phyloP scores from a whole-genome alignment of 2,797 vertebrate genomes.

The Eurystomus glaucurus region DNA sequence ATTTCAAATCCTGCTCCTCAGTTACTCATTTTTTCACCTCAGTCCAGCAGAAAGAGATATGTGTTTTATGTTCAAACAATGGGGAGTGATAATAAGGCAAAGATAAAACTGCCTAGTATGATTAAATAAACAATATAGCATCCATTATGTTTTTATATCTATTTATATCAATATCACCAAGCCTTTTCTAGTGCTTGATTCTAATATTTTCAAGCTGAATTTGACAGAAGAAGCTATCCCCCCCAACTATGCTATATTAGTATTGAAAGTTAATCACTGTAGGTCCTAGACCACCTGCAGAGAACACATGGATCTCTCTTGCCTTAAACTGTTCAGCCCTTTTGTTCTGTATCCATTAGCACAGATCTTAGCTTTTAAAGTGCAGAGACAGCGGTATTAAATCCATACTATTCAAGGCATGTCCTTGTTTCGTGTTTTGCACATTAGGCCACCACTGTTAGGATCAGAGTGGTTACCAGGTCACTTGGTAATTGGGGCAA shows the following conservation, averaged over 20 bases:
- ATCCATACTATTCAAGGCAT: slow-evolving; percentile 33
- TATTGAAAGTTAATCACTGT: neutral
- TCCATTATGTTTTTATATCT: neutral
- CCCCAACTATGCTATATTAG: neutral
- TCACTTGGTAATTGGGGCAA: slow-evolving; percentile 77
- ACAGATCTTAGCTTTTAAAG: slow-evolving; percentile 35
- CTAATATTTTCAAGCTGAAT: neutral
- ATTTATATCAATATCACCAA: neutral
- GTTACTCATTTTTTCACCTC: neutral
- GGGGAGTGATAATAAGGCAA: neutral
- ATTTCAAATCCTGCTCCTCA: neutral
- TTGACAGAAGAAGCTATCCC: neutral
- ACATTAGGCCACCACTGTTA: slow-evolving; percentile 23
- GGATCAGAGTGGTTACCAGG: slow-evolving; percentile 61
- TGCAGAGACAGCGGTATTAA: neutral
- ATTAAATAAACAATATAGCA: neutral
- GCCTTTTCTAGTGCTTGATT: neutral
- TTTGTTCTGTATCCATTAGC: neutral
- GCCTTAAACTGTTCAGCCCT: slow-evolving; percentile 31
- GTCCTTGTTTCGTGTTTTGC: neutral
- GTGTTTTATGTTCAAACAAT: neutral
- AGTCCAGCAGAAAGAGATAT: neutral
- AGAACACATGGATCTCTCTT: slow-evolving; percentile 7
- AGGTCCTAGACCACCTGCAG: neutral
- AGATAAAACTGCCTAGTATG: neutral